Percentiles rank a stretch among this genome's conserved stretches.
phyloP scores from a whole-genome alignment of 2,888 invertebrate genomes.

The Cataglyphis altisquamis region DNA sequence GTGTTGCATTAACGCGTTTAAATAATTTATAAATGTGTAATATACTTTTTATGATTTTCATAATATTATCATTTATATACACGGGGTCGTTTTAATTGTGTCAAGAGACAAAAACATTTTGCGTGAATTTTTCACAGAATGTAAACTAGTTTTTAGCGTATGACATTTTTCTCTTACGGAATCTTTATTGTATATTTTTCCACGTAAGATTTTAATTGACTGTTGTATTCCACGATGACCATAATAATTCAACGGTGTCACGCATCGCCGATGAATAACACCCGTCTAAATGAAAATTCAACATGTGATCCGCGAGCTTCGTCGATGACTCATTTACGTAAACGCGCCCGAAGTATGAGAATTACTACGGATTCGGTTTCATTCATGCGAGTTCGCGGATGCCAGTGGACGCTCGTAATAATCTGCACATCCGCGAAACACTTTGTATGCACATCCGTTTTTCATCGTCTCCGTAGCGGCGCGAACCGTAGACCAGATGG shows the following conservation, averaged over 20 bases:
- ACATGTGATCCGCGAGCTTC: constrained; percentile 13
- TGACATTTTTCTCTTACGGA: not conserved
- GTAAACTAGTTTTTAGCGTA: not conserved
- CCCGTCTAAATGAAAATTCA: constrained; percentile 25
- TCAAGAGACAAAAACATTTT: not conserved
- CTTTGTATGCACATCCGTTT: not conserved
- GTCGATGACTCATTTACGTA: constrained; percentile 33
- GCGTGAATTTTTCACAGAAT: not conserved
- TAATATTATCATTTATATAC: not conserved
- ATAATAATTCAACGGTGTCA: constrained; percentile 4
- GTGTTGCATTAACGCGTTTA: too few relatives aligned
- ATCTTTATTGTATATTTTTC: not conserved
- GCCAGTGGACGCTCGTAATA: constrained; percentile 2
- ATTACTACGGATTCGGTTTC: constrained; percentile 48
- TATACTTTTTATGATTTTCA: not conserved
- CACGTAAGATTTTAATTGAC: not conserved
- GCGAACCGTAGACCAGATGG: constrained; percentile 65
- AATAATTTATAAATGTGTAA: too few relatives aligned
- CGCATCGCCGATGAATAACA: constrained; percentile 31
- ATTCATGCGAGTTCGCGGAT: constrained; percentile 34
- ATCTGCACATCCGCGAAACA: constrained; percentile 17
- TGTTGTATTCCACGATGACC: not conserved
- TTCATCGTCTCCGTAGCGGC: constrained; percentile 27
- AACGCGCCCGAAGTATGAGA: constrained; percentile 35
- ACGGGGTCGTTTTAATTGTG: not conserved